Percentiles rank a stretch among this genome's conserved stretches.
Evolutionary conservation across 2,888 invertebrate species (phyloP).

Genomic region (Timandra comae): DNA sequence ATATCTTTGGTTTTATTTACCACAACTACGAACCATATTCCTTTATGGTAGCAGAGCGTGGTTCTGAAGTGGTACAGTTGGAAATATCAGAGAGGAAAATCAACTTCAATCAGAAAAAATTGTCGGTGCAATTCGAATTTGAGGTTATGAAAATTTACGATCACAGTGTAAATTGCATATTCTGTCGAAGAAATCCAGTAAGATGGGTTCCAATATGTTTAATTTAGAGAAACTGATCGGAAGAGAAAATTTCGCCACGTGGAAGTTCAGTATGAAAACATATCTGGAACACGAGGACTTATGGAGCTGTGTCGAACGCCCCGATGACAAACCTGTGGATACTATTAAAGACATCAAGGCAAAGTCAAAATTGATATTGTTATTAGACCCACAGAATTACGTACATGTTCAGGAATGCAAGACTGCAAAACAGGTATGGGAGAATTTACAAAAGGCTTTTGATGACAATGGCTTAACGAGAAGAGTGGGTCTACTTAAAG

Average conservation of each 20-base stretch:
- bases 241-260: constrained; percentile 11
- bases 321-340: constrained; percentile 3
- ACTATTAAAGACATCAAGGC: constrained; percentile 10
- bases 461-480: constrained; percentile 13
- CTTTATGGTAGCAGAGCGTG: neutral
- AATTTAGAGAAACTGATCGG: constrained; percentile 9
- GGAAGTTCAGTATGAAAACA: constrained; percentile 5
- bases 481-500: constrained; percentile 13
- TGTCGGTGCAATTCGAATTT: neutral
- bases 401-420: constrained; percentile 15
- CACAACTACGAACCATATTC: too few species aligned
- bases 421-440: constrained; percentile 18
- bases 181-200: neutral
- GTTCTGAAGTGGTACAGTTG: neutral
- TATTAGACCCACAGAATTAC: constrained; percentile 16
- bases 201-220: constrained; percentile 1
- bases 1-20: too few species aligned
- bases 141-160: neutral
- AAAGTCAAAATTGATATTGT: too few species aligned
- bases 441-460: constrained; percentile 12
- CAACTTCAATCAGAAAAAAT: neutral
- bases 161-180: neutral
- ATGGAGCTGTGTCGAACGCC: constrained; percentile 6
- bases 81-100: neutral
- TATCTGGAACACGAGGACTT: too few species aligned